Base-by-base conservation (phyloP, 2,888 invertebrate genomes). In the Tortrix viridana region DNA sequence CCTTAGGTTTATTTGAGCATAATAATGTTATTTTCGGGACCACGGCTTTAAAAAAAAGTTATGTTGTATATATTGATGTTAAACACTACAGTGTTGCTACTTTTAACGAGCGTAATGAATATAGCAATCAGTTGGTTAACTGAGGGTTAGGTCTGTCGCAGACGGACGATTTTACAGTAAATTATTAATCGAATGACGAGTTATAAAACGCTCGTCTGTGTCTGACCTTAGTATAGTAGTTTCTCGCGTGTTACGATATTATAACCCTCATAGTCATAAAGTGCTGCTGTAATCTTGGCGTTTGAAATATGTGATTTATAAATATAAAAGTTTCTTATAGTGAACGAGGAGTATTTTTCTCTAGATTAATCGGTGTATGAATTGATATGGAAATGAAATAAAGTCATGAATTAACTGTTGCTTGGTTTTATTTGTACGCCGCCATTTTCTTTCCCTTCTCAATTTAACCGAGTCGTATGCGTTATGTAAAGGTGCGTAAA, bases 341-440 rank as follows among this genome's bases (percentile, higher is more conserved):
- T 79, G 78, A 82, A 72, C 71, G 75, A 78, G 79, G 74, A 78
- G 79, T 80, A 82, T 84, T 86, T 86, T 86, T 85, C 84, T 84
- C 81, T 87, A 86, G 82, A 81, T 70, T 79, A 75, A 82, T 81
- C 76, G 79, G 80, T 88, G 86, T 88, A 86, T 79, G 85, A 82
- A 82, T 85, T 82, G 81, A 85, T 82, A 84, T 82, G 80, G 74
- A 84, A 84, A 83, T 79, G 77, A 82, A 88, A 86, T 88, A 89
- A 89, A 89, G 81, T 88, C 87, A 83, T 82, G 80, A 79, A 86
- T 84, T 86, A 85, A 86, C 75, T 84, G 84, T 86, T 82, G 74
- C 65, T 81, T 76, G 41, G 59, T 71, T 19, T 70, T 70, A 66
- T 85, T 81, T 85, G 61, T 72, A 72, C 78, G 69, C 57, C n/a